Evolutionary conservation across 2,888 invertebrate genomes (phyloP).

Genomic region (Hypercompe scribonia): DNA sequence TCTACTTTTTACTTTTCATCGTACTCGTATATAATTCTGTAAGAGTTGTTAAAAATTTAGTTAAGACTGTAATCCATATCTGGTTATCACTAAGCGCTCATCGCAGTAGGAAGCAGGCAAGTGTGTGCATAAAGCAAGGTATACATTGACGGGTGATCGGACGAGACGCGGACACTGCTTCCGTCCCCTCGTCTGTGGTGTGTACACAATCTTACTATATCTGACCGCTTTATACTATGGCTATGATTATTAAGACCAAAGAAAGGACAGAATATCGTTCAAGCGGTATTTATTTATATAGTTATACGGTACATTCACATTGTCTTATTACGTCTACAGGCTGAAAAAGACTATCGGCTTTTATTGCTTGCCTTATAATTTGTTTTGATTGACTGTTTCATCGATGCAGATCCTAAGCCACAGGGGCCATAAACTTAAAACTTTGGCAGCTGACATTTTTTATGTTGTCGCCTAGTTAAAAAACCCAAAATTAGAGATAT

Average conservation of each 20-base stretch:
- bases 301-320: not conserved
- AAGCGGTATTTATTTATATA: not conserved
- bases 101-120: slow-evolving; percentile 27
- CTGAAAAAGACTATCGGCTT: no score
- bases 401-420: no score
- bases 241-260: slow-evolving; percentile 19
- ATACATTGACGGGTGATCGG: slow-evolving; percentile 31
- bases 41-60: not conserved
- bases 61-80: slow-evolving; percentile 16
- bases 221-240: slow-evolving; percentile 42
- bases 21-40: not conserved
- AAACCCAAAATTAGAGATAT: no score
- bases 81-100: slow-evolving; percentile 22
- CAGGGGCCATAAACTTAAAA: no score
- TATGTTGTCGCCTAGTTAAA: no score
- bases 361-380: no score
- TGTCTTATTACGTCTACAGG: no score
- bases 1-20: not conserved
- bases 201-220: slow-evolving; percentile 45
- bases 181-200: slow-evolving; percentile 33
- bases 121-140: slow-evolving; percentile 46
- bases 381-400: no score
- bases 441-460: no score
- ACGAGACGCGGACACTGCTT: slow-evolving; percentile 42
- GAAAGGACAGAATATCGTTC: slow-evolving; percentile 1